Percentiles rank a stretch among this genome's conserved stretches.
Conservation (phyloP, 2,113 vertebrate genomes). For the Jacana jacana region DNA sequence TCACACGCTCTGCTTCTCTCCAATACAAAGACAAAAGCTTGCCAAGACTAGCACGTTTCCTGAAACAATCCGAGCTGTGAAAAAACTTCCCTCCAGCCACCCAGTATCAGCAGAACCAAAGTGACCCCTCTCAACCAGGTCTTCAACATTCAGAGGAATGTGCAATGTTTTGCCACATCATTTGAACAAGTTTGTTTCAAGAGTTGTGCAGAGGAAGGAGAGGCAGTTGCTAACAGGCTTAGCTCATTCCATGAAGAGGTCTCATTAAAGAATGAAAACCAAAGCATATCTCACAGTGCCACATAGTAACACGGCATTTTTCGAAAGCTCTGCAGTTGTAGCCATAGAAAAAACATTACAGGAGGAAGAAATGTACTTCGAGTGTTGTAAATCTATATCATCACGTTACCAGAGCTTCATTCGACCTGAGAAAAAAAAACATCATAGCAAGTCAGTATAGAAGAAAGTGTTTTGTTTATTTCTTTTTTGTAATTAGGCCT, state of each 20-base stretch:
- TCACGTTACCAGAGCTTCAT: not conserved
- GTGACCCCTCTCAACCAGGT: not conserved
- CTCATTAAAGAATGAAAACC: not conserved
- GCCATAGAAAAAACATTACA: not conserved
- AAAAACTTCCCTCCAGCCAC: not conserved
- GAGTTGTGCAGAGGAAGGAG: not conserved
- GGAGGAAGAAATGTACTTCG: not conserved
- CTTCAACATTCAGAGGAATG: not conserved
- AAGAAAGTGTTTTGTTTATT: not conserved
- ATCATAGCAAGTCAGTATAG: not conserved
- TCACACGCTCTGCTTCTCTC: not conserved
- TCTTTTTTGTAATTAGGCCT: not conserved
- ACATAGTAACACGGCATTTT: not conserved
- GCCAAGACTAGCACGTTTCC: not conserved
- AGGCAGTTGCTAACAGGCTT: not conserved
- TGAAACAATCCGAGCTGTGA: not conserved
- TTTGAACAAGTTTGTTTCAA: not conserved
- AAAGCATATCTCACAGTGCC: not conserved
- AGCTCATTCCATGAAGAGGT: not conserved
- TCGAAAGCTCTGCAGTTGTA: not conserved
- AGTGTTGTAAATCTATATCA: not conserved
- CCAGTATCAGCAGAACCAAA: not conserved
- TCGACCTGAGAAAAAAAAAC: not conserved
- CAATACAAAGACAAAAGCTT: not conserved
- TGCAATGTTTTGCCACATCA: not conserved